phyloP scores from a whole-genome alignment of 2,797 vertebrate species.

The Lacerta agilis region DNA sequence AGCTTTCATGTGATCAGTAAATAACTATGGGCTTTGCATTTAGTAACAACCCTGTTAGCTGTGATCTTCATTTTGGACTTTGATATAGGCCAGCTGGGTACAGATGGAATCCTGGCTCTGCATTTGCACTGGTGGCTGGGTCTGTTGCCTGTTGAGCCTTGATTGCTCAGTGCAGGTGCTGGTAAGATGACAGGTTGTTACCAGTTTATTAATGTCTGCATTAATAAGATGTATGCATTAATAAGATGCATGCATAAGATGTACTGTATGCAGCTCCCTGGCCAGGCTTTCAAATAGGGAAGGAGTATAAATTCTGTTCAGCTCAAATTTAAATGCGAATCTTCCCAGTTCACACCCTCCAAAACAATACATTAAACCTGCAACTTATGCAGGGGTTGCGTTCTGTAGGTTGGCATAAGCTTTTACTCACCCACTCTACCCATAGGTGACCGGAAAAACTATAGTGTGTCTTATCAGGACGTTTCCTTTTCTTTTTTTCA shows the following conservation, averaged over 20 bases:
- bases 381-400: too few relatives aligned
- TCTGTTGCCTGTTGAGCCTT: neutral
- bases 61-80: neutral
- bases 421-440: neutral
- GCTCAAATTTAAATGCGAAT: too few relatives aligned
- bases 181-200: neutral
- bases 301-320: too few relatives aligned
- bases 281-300: too few relatives aligned
- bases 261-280: neutral
- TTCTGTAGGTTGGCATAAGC: too few relatives aligned
- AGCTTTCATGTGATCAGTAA: neutral
- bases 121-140: too few relatives aligned
- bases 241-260: too few relatives aligned
- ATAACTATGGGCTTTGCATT: neutral
- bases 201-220: neutral
- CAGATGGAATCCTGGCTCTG: neutral
- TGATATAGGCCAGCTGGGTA: neutral
- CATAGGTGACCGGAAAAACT: neutral
- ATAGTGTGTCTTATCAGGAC: neutral
- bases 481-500: neutral
- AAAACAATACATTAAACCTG: too few relatives aligned
- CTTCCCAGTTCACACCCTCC: too few relatives aligned
- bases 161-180: neutral
- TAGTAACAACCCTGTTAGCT: neutral
- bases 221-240: too few relatives aligned